These are phyloP conservation scores for Lepisosteus oculatus DNA, from an alignment of 2,113 vertebrate species.

Conservation along the genomic window DNA sequence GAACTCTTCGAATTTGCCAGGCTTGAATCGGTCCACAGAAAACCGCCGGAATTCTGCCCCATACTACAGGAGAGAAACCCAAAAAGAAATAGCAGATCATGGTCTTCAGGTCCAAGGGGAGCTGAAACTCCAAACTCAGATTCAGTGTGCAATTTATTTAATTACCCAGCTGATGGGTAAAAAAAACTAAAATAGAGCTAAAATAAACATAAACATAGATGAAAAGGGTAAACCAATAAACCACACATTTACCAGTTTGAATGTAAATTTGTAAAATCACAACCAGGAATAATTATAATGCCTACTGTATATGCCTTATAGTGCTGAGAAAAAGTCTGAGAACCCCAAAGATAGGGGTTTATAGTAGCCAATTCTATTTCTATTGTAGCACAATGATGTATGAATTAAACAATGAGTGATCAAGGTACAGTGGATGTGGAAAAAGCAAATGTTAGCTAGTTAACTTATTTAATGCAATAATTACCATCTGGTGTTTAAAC, in stretches of 20 bases:
- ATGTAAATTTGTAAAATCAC: no score
- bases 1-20: conserved; percentile 96
- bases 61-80: conserved; percentile 68
- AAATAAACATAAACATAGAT: not conserved
- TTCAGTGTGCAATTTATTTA: not conserved
- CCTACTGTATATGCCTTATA: no score
- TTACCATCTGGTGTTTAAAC: no score
- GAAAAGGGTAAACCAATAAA: not conserved
- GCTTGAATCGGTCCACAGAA: conserved; percentile 87
- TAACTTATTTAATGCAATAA: no score
- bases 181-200: not conserved
- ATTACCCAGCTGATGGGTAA: not conserved
- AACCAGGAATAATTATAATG: no score
- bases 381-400: no score
- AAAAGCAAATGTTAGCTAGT: not conserved
- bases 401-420: not conserved
- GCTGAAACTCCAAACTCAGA: not conserved
- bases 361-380: no score
- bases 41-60: conserved; percentile 96
- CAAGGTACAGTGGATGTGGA: conserved; percentile 1
- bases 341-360: no score
- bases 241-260: no score
- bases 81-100: no score
- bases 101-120: no score
- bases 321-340: no score